phyloP scores from a whole-genome alignment of 2,797 vertebrate species.

The Strix occidentalis region DNA sequence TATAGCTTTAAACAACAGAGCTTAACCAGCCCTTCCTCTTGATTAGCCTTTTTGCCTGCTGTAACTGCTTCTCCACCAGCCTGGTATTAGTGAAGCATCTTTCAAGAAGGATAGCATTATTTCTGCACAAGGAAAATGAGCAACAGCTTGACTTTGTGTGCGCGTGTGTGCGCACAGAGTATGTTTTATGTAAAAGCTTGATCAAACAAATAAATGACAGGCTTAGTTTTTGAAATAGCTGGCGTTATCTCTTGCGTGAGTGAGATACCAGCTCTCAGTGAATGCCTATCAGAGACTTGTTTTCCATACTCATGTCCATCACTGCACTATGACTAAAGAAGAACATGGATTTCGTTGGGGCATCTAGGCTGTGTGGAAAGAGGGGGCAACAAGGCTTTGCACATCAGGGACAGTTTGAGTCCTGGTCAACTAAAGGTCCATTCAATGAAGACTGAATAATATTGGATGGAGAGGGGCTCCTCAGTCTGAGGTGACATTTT shows the following conservation, averaged over 20 bases:
- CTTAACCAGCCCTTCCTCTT: background rate
- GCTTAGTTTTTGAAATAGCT: background rate
- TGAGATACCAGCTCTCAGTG: background rate
- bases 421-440: background rate
- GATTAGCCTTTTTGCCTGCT: background rate
- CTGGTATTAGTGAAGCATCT: background rate
- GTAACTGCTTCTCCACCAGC: background rate
- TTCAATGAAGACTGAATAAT: background rate
- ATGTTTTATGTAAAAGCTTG: background rate
- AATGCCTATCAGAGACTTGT: background rate
- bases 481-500: background rate
- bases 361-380: background rate
- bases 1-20: background rate
- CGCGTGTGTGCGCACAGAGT: accelerated
- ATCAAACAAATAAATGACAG: background rate
- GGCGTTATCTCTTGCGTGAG: background rate
- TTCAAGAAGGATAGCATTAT: background rate
- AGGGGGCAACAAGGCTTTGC: background rate
- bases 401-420: background rate
- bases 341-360: background rate
- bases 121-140: background rate
- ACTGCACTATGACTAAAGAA: background rate
- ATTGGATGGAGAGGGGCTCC: background rate
- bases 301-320: background rate
- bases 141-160: background rate